These are phyloP conservation scores for Mus minutoides DNA, from an alignment of 2,797 vertebrate genomes.

Conservation along the genomic window DNA sequence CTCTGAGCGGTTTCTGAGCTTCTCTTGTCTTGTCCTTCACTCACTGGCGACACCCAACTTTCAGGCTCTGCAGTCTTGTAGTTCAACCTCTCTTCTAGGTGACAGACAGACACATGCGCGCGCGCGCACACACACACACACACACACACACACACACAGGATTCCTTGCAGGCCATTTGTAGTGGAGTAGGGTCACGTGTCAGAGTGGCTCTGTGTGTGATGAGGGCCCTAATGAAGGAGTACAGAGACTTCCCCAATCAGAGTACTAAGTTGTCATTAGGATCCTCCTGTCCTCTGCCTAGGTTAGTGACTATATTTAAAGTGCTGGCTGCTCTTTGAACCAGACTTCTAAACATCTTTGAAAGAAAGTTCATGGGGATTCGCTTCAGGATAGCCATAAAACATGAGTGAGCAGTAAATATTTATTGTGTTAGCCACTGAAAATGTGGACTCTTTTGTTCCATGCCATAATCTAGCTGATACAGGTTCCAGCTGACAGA, in stretches of 20 bases:
- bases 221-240: not conserved
- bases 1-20: not conserved
- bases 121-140: not conserved
- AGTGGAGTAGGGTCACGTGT: not conserved
- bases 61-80: not conserved
- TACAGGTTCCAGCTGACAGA: not conserved
- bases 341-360: not conserved
- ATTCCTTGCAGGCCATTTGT: not conserved
- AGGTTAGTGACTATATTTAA: not conserved
- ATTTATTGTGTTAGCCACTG: not conserved
- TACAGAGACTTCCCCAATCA: not conserved
- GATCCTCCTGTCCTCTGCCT: not conserved
- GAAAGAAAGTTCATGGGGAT: not conserved
- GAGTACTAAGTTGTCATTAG: not conserved
- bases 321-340: not conserved
- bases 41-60: not conserved
- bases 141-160: not conserved
- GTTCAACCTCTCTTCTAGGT: not conserved
- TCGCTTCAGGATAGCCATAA: not conserved
- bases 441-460: not conserved
- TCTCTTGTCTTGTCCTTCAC: not conserved
- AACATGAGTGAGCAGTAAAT: not conserved
- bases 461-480: not conserved
- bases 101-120: too few species aligned
- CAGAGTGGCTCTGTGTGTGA: not conserved